These are phyloP conservation scores for Phrixothrix hirtus DNA, from an alignment of 2,888 invertebrate genomes.

Conservation along the genomic window DNA sequence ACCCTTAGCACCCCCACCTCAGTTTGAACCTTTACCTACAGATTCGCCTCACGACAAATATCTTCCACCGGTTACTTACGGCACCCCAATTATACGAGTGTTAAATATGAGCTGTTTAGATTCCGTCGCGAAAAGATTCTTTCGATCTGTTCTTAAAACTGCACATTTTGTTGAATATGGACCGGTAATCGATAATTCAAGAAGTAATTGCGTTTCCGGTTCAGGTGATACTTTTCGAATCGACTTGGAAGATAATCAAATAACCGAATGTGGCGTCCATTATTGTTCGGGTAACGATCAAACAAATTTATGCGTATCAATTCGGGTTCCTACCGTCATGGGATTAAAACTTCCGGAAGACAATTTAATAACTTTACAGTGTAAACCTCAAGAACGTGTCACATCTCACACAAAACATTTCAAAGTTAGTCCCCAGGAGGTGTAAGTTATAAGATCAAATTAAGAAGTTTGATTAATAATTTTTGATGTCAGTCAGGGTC, in stretches of 20 bases:
- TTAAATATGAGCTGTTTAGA: slow-evolving; percentile 52
- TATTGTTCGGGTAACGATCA: slow-evolving; percentile 50
- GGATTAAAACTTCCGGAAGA: slow-evolving; percentile 61
- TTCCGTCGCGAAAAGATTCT: slow-evolving; percentile 42
- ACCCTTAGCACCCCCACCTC: slow-evolving; percentile 1
- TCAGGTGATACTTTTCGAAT: slow-evolving; percentile 49
- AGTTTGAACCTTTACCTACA: slow-evolving; percentile 33
- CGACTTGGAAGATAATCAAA: slow-evolving; percentile 56
- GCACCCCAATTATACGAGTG: slow-evolving; percentile 37
- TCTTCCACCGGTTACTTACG: slow-evolving; percentile 29
- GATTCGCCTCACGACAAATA: slow-evolving; percentile 26
- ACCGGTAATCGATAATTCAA: slow-evolving; percentile 53
- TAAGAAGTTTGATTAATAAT: not conserved
- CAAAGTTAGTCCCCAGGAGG: slow-evolving; percentile 45
- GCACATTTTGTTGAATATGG: slow-evolving; percentile 44
- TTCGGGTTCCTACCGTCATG: slow-evolving; percentile 61
- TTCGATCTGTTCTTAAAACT: slow-evolving; percentile 53
- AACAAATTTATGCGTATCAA: slow-evolving; percentile 59
- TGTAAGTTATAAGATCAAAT: slow-evolving; percentile 38
- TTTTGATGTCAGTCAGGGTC: slow-evolving; percentile 43
- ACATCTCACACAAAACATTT: slow-evolving; percentile 58
- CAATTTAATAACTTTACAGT: slow-evolving; percentile 59
- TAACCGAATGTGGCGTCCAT: slow-evolving; percentile 60
- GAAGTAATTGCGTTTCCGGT: slow-evolving; percentile 39
- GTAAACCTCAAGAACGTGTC: slow-evolving; percentile 60